Conservation (phyloP, 2,888 invertebrate species). For the Mechanitis messenoides region DNA sequence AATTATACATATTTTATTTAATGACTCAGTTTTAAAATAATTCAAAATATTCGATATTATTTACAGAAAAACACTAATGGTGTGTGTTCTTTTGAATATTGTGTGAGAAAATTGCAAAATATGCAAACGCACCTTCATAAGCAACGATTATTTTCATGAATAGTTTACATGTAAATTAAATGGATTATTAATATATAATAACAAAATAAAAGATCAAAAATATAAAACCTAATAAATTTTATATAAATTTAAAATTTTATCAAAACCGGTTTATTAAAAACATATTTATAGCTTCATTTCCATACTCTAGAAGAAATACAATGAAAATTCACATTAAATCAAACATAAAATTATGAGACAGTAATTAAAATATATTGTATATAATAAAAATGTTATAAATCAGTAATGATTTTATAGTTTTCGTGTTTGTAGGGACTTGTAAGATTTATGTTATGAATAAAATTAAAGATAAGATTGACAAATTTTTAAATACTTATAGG, state of each 20-base stretch:
- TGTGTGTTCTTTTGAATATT: background rate
- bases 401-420: conserved; percentile 2
- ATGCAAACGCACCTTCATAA: too few relatives aligned
- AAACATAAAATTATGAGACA: background rate
- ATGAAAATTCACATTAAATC: background rate
- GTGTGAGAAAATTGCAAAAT: too few relatives aligned
- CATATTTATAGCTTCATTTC: background rate
- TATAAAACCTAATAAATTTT: background rate
- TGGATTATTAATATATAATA: background rate
- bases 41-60: background rate
- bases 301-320: background rate
- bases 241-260: background rate
- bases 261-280: background rate
- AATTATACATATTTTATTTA: conserved; percentile 2
- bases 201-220: background rate
- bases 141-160: too few relatives aligned
- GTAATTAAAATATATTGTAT: background rate
- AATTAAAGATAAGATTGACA: too few relatives aligned
- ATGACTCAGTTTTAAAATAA: background rate
- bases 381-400: background rate
- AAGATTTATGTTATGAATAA: too few relatives aligned
- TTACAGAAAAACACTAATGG: background rate
- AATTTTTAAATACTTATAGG: too few relatives aligned
- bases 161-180: too few relatives aligned
- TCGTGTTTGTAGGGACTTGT: too few relatives aligned